Percentiles rank a stretch among this genome's conserved stretches.
These are phyloP conservation scores for Drosophila aff. DNA, from an alignment of 1,140 invertebrate genomes.

Conservation along the genomic window DNA sequence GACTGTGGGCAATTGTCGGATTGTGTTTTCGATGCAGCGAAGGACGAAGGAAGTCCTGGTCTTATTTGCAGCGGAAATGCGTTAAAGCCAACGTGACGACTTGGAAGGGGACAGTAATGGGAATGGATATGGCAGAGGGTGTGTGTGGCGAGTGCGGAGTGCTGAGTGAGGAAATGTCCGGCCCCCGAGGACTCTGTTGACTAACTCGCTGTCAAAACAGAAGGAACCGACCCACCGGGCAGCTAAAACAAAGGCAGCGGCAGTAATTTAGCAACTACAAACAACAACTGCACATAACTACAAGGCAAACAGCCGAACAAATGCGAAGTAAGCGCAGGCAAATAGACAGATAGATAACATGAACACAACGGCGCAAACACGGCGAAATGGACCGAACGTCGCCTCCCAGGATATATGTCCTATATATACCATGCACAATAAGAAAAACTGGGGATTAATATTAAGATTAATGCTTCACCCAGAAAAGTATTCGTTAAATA, in stretches of 20 bases:
- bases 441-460: neutral
- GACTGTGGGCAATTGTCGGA: slow-evolving; percentile 34
- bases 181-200: slow-evolving; percentile 53
- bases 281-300: slow-evolving; percentile 71
- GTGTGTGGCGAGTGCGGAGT: neutral
- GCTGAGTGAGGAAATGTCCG: neutral
- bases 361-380: slow-evolving; percentile 47
- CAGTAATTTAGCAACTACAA: slow-evolving; percentile 77
- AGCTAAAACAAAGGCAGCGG: slow-evolving; percentile 60
- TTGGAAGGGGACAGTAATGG: slow-evolving; percentile 7
- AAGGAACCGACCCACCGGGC: slow-evolving; percentile 8
- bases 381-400: slow-evolving; percentile 57
- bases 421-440: neutral
- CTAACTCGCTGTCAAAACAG: slow-evolving; percentile 78
- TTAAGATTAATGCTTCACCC: neutral
- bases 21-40: slow-evolving; percentile 33
- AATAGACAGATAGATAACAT: slow-evolving; percentile 52
- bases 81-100: slow-evolving; percentile 57
- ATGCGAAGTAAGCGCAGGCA: slow-evolving; percentile 68
- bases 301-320: slow-evolving; percentile 67
- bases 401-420: slow-evolving; percentile 42
- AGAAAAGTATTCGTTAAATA: neutral
- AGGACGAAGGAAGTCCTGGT: slow-evolving; percentile 32
- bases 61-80: slow-evolving; percentile 80
- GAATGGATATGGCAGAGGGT: neutral